Percentiles rank a stretch among this genome's conserved stretches.
phyloP scores from a whole-genome alignment of 2,113 vertebrate genomes.

The Pogona vitticeps region DNA sequence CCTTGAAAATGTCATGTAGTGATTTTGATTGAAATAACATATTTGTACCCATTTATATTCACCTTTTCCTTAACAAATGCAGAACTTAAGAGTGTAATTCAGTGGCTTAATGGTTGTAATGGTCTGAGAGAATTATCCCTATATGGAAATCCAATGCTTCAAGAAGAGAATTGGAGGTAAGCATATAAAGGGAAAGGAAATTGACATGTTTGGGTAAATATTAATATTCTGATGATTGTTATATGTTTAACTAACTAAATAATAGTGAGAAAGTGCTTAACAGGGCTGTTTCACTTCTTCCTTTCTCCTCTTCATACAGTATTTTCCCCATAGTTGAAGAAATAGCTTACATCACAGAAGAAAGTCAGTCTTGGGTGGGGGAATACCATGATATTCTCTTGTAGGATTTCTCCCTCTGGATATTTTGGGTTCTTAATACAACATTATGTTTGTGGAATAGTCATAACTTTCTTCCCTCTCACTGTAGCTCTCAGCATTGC shows the following conservation, averaged over 20 bases:
- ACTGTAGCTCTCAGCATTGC: too few relatives aligned
- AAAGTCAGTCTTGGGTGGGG: background rate
- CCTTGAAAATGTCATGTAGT: background rate
- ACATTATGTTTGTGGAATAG: too few relatives aligned
- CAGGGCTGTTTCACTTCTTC: background rate
- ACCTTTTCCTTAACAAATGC: conserved; percentile 33
- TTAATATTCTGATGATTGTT: background rate
- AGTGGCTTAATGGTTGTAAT: conserved; percentile 77
- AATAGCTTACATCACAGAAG: background rate
- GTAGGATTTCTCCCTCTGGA: background rate
- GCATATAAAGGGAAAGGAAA: conserved; percentile 13
- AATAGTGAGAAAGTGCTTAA: background rate
- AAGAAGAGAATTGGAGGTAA: conserved; percentile 89
- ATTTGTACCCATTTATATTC: conserved; percentile 16
- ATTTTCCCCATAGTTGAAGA: too few relatives aligned
- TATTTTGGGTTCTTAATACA: background rate
- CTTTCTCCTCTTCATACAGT: background rate
- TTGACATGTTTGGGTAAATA: background rate
- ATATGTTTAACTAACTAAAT: background rate
- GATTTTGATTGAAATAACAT: background rate
- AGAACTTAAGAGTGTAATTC: conserved; percentile 80
- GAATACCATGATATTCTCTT: background rate
- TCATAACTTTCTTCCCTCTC: too few relatives aligned
- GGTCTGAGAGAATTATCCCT: conserved; percentile 80
- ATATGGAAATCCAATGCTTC: conserved; percentile 87